Conservation (phyloP, 2,113 vertebrate genomes). For the Atrichornis clamosus region DNA sequence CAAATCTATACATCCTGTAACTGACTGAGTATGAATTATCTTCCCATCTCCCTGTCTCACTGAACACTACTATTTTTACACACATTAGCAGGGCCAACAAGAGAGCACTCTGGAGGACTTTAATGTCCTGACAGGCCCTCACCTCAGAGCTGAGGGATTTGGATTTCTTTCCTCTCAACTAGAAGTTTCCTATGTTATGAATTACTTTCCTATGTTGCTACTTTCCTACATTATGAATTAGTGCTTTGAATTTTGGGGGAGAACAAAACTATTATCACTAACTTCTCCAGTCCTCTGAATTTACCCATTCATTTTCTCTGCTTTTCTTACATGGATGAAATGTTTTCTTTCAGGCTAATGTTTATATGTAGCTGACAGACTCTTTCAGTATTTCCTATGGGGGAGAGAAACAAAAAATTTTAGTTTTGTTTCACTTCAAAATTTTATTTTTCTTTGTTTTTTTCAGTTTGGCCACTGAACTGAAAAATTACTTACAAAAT, state of each 20-base stretch:
- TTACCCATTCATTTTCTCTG: background rate
- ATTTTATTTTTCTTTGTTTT: background rate
- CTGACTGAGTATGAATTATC: background rate
- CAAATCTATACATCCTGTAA: background rate
- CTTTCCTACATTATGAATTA: background rate
- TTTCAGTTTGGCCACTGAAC: background rate
- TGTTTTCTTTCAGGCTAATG: background rate
- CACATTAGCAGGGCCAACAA: background rate
- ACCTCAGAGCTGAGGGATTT: background rate
- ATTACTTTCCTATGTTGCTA: background rate
- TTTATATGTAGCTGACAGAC: background rate
- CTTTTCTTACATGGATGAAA: background rate
- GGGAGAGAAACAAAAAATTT: background rate
- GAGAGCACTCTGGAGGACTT: background rate
- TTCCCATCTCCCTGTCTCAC: background rate
- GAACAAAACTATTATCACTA: constrained; percentile 4
- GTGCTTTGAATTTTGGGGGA: background rate
- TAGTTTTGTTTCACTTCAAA: background rate
- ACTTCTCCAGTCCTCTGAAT: background rate
- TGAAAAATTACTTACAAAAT: background rate
- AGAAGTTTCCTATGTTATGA: background rate
- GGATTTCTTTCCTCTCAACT: background rate
- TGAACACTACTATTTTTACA: background rate
- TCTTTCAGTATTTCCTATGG: background rate
- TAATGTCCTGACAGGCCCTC: background rate